Evolutionary conservation across 2,797 vertebrate species (phyloP), one percentile per base, ranked within the genome.

Genomic region (Protonibea diacanthus): DNA sequence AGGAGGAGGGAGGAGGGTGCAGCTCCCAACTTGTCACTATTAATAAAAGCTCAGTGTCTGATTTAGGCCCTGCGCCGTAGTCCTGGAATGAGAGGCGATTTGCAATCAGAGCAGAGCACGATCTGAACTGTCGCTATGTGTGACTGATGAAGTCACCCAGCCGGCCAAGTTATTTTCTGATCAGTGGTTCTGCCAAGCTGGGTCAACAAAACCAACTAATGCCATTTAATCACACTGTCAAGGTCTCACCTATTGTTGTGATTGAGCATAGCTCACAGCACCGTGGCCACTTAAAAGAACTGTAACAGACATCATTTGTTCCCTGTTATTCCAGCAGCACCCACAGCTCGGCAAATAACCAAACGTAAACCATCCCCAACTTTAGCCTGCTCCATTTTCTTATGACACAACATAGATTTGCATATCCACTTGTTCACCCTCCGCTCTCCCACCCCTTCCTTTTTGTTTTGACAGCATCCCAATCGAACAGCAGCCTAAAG

Each of bases 401-500:
- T 51, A 44, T 81, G n/a, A 47, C 56, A 57, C 9, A 74, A 64
- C 4, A 40, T 59, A 14, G 15, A 64, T 72, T 56, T 73, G 70
- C 73, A 77, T 83, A 62, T 69, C 12, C 29, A 76, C 62, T 27
- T 56, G n/a, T 82, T 89, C 67, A 82, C 61, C 55, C 66, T 45
- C 23, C 1, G 0, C 57, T 71, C 74, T 52, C 69, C 57, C 45
- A n/a, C 27, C 45, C 44, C 65, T 33, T 55, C 51, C 20, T 74
- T 20, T 38, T 68, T 83, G 21, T 81, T 62, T 47, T 48, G 53
- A 53, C 93, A 98, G 98, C 95, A 18, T 97, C 97, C 76, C 97
- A 98, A 94, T 97, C 97, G 72, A 97, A 94, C 93, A 94, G 96
- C 96, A 97, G 96, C 93, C 81, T 97, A 82, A 99, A 98, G 94